Percentiles rank a stretch among this genome's conserved stretches.
Evolutionary conservation across 2,797 vertebrate species (phyloP).

Genomic region (Poecilia velifera): DNA sequence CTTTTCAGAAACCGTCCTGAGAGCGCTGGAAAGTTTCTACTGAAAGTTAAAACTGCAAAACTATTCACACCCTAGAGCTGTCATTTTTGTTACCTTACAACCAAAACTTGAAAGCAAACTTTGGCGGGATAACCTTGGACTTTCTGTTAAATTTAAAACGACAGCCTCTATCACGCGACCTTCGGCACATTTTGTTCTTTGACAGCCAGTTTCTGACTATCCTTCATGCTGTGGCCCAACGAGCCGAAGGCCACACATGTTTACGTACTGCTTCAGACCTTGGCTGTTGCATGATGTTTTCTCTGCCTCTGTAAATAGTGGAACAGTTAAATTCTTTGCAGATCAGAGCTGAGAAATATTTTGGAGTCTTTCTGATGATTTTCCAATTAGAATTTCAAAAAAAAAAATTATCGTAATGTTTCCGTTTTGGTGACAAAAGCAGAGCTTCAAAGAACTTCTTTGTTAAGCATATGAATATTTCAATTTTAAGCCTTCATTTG

Average conservation of each 20-base stretch:
- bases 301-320: not conserved
- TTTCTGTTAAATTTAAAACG: not conserved
- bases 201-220: not conserved
- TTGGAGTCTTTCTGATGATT: not conserved
- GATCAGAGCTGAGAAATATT: not conserved
- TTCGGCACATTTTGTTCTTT: not conserved
- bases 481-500: not conserved
- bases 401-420: not conserved
- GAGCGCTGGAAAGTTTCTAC: not conserved
- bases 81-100: not conserved
- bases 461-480: not conserved
- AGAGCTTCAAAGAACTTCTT: not conserved
- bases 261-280: not conserved
- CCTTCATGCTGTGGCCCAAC: not conserved
- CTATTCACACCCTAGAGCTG: not conserved
- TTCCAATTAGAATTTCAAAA: not conserved
- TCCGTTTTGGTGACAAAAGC: not conserved
- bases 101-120: not conserved
- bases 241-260: not conserved
- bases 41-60: not conserved
- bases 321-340: not conserved
- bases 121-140: not conserved
- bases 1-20: not conserved
- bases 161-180: not conserved
- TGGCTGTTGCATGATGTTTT: not conserved